Conservation (phyloP, 2,888 invertebrate genomes). For the Idaea dimidiata region DNA sequence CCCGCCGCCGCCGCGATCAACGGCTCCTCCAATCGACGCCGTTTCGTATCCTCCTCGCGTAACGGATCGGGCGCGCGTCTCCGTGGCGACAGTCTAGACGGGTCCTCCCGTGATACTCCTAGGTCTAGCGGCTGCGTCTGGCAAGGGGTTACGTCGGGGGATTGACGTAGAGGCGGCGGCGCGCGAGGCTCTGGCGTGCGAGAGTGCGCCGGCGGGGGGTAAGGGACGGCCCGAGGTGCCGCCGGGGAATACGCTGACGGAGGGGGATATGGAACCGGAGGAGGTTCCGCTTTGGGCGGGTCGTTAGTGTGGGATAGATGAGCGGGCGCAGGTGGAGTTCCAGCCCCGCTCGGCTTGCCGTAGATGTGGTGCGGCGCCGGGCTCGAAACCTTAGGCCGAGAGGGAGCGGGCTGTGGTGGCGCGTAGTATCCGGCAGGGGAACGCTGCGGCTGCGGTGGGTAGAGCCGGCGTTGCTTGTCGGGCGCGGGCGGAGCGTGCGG, state of each 20-base stretch:
- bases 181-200: slow-evolving; percentile 78
- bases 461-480: slow-evolving; percentile 57
- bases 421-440: slow-evolving; percentile 65
- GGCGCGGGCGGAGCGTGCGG: slow-evolving; percentile 70
- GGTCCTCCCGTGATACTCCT: slow-evolving; percentile 84
- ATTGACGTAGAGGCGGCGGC: slow-evolving; percentile 59
- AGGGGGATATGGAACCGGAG: slow-evolving; percentile 69
- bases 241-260: slow-evolving; percentile 60
- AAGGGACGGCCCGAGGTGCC: slow-evolving; percentile 63
- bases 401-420: slow-evolving; percentile 59
- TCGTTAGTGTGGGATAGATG: slow-evolving; percentile 78
- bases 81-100: slow-evolving; percentile 82
- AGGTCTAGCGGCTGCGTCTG: slow-evolving; percentile 91
- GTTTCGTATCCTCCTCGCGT: slow-evolving; percentile 79
- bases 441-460: slow-evolving; percentile 57
- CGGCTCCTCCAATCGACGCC: slow-evolving; percentile 84
- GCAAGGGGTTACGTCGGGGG: slow-evolving; percentile 68
- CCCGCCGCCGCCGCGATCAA: slow-evolving; percentile 87
- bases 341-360: slow-evolving; percentile 81
- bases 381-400: slow-evolving; percentile 86
- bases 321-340: slow-evolving; percentile 66
- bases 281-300: slow-evolving; percentile 69
- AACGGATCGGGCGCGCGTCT: slow-evolving; percentile 76
- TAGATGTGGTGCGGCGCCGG: slow-evolving; percentile 89
- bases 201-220: slow-evolving; percentile 81